Evolutionary conservation across 2,113 vertebrate species (phyloP).

Genomic region (Psittacara wagleri): DNA sequence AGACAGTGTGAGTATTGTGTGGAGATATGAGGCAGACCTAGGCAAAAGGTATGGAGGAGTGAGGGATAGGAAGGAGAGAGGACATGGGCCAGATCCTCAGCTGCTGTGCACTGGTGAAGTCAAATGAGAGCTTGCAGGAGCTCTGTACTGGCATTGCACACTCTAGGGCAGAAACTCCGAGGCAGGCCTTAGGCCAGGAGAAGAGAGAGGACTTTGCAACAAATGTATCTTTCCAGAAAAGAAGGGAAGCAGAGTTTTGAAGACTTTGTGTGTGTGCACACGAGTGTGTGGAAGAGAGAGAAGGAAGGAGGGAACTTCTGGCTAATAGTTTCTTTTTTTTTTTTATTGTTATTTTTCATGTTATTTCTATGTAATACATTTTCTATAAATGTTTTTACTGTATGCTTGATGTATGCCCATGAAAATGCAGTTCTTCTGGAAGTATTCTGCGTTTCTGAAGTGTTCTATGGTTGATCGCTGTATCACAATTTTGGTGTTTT

Average conservation of each 20-base stretch:
- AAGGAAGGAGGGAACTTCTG: not conserved
- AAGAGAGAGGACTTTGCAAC: not conserved
- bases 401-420: rapidly evolving
- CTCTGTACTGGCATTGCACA: not conserved
- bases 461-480: not conserved
- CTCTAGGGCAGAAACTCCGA: not conserved
- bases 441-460: not conserved
- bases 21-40: not conserved
- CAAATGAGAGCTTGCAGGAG: not conserved
- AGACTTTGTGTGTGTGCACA: rapidly evolving
- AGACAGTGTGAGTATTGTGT: not conserved
- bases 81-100: not conserved
- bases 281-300: not conserved
- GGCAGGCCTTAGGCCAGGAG: not conserved
- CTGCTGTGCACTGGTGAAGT: not conserved
- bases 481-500: not conserved
- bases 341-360: not conserved
- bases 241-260: not conserved
- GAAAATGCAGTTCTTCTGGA: not conserved
- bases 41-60: not conserved
- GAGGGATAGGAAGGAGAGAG: not conserved
- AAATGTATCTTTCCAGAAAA: not conserved
- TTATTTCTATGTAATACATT: not conserved
- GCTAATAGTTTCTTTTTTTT: rapidly evolving
- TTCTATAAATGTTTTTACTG: not conserved